These are phyloP conservation scores for Oncorhynchus tshawytscha DNA, from an alignment of 2,113 vertebrate species.

Conservation along the genomic window DNA sequence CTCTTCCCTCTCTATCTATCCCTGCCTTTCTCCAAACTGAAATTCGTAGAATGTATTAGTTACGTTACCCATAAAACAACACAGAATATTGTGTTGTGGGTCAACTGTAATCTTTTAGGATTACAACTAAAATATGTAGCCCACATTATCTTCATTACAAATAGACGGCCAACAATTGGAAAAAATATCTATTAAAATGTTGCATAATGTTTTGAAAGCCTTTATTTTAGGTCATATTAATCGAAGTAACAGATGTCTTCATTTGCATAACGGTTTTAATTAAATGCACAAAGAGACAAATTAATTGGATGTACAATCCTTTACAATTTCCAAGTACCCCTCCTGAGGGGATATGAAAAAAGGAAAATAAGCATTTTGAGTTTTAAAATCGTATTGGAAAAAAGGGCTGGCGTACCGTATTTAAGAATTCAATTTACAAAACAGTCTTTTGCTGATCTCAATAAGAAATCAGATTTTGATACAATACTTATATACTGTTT, in stretches of 20 bases:
- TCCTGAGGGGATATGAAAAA: neutral
- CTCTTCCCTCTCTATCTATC: too few relatives aligned
- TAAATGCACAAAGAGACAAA: slow-evolving; percentile 12
- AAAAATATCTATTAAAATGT: neutral
- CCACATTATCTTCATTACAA: too few relatives aligned
- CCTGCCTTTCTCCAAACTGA: too few relatives aligned
- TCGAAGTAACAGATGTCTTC: neutral
- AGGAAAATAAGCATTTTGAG: neutral
- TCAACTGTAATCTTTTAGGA: too few relatives aligned
- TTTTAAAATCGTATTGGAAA: neutral
- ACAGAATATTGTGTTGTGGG: too few relatives aligned
- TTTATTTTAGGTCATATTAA: slow-evolving; percentile 16
- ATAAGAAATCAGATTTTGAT: neutral
- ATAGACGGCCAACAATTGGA: too few relatives aligned
- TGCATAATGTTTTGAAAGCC: slow-evolving; percentile 12
- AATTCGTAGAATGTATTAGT: too few relatives aligned
- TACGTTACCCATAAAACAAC: too few relatives aligned
- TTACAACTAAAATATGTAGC: too few relatives aligned
- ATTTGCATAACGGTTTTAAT: slow-evolving; percentile 24
- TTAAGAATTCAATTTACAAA: neutral
- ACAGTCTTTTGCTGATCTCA: neutral
- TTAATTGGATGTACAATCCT: slow-evolving; percentile 24
- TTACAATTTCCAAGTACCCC: slow-evolving; percentile 1
- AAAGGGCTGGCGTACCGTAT: too few relatives aligned
- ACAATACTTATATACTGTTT: too few relatives aligned